phyloP scores from a whole-genome alignment of 2,888 invertebrate species.

The Mechanitis messenoides region DNA sequence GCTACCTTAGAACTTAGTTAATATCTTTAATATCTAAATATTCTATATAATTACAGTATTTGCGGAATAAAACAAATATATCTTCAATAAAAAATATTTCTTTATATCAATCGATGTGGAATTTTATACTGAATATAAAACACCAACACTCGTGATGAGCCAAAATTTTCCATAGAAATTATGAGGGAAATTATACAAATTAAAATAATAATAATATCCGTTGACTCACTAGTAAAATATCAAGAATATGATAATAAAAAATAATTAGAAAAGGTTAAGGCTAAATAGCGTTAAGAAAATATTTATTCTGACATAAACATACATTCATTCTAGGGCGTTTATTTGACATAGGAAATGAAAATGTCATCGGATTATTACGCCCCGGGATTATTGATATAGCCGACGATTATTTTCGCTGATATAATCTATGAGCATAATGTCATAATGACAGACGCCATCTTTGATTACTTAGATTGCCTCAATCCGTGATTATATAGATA shows the following conservation, averaged over 20 bases:
- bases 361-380: slow-evolving; percentile 68
- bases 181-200: too few species aligned
- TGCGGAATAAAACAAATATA: neutral
- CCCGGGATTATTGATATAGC: slow-evolving; percentile 64
- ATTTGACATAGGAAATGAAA: slow-evolving; percentile 73
- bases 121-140: too few species aligned
- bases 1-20: too few species aligned
- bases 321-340: slow-evolving; percentile 44
- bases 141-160: too few species aligned
- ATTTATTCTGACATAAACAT: slow-evolving; percentile 53
- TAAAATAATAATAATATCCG: too few species aligned
- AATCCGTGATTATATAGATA: slow-evolving; percentile 25
- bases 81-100: neutral
- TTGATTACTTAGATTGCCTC: slow-evolving; percentile 30
- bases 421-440: slow-evolving; percentile 33
- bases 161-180: too few species aligned
- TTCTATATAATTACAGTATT: neutral
- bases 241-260: slow-evolving; percentile 11
- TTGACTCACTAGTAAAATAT: neutral
- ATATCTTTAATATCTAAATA: neutral
- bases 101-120: too few species aligned
- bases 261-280: slow-evolving; percentile 41
- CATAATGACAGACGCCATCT: slow-evolving; percentile 34
- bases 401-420: slow-evolving; percentile 42
- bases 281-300: slow-evolving; percentile 36